phyloP scores from a whole-genome alignment of 1,140 invertebrate genomes.

The Lordiphosa collinella region DNA sequence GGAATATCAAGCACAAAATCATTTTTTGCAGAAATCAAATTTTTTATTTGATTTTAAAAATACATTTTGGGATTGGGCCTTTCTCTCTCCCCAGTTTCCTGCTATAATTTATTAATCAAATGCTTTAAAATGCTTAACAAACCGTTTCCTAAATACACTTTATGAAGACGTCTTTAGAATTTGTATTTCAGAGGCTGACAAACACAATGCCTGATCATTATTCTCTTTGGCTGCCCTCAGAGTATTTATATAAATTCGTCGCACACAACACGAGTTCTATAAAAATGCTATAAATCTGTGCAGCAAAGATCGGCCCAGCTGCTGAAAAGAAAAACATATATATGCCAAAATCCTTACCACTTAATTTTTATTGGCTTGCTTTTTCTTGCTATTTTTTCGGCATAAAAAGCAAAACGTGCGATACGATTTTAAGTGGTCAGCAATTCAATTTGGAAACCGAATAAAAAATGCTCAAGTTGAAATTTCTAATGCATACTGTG shows the following conservation, averaged over 20 bases:
- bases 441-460: constrained; percentile 17
- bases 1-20: background rate
- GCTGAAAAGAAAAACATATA: background rate
- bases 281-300: constrained; percentile 55
- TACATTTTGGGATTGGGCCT: constrained; percentile 12
- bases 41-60: constrained; percentile 32
- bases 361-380: constrained; percentile 20
- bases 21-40: constrained; percentile 10
- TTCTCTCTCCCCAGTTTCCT: constrained; percentile 4
- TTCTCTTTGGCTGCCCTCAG: constrained; percentile 1
- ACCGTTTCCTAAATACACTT: constrained; percentile 3
- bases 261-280: constrained; percentile 39
- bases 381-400: constrained; percentile 9
- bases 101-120: constrained; percentile 31
- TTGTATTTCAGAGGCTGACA: background rate
- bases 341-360: constrained; percentile 11
- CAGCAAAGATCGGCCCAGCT: constrained; percentile 32
- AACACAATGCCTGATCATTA: background rate
- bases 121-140: background rate
- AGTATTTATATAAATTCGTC: constrained; percentile 48
- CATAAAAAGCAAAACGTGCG: background rate
- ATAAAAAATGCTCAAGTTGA: background rate
- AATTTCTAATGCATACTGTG: no score
- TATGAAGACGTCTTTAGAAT: background rate
- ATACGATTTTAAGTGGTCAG: constrained; percentile 17